Base-by-base conservation (phyloP, 2,888 invertebrate genomes). In the Sarcophaga subvicina region DNA sequence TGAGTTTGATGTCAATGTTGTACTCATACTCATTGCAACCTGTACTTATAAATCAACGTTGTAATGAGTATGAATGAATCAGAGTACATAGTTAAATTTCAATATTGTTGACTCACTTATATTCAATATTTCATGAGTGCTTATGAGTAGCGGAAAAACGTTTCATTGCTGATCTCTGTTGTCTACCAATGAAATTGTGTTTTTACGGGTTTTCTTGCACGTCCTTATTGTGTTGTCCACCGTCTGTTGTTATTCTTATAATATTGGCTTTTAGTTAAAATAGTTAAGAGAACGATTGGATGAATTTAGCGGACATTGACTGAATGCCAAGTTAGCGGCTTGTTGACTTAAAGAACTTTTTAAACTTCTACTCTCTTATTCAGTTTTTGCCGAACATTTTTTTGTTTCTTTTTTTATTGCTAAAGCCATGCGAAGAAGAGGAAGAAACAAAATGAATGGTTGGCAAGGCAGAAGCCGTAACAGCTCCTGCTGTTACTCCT, bases 401-500 rank as follows among this genome's bases (percentile, higher is more conserved):
- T 47, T 59, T 72, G 59, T 20, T 45, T 49, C 63, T 37, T 64
- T 59, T 25, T 17, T 5, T 66, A 3, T 17, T 37, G 49, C 45
- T 27, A 20, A n/a, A 17, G 10, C n/a, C 25, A 37, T 62, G 49
- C n/a, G 20, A 67, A 60, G 37, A 37, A 37, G 37, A 37, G 37
- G 37, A 1, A 66, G 59, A 70, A 75, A 78, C 27, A 80, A 86
- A 86, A 77, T 83, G 47, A 83, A 83, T 86, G 80, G 80, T 49
- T 73, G 49, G 81, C 78, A 75, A 54, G 49, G 76, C 82, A 86
- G 76, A 84, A 81, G 83, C 82, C 79, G 82, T 84, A 85, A 83
- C 86, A 86, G 89, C 89, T 89, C 87, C 89, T 88, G 88, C 88
- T 88, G 88, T 89, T 89, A 88, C 88, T 87, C 88, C 88, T 88